Percentiles rank a stretch among this genome's conserved stretches.
Evolutionary conservation across 2,113 vertebrate species (phyloP).

Genomic region (Struthio camelus): DNA sequence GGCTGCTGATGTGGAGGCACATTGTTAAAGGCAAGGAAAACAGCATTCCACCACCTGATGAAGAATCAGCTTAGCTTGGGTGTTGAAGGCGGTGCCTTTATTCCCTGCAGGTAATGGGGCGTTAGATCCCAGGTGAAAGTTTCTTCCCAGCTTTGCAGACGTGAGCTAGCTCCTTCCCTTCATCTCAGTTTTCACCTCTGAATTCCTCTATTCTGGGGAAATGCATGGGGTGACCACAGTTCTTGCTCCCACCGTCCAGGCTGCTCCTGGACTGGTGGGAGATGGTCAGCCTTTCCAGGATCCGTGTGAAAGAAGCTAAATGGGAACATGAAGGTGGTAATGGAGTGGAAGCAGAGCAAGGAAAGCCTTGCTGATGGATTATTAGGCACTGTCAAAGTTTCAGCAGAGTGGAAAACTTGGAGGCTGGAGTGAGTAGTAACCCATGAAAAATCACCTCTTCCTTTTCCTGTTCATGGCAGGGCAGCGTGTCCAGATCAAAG

Average conservation of each 20-base stretch:
- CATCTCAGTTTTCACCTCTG: background rate
- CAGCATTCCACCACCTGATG: background rate
- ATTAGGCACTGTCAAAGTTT: constrained; percentile 79
- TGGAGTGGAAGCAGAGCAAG: constrained; percentile 49
- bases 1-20: background rate
- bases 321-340: constrained; percentile 44
- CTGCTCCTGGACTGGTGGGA: background rate
- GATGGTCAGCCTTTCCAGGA: constrained; percentile 5
- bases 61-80: background rate
- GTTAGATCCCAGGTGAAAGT: background rate
- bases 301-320: constrained; percentile 62
- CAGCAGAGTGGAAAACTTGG: constrained; percentile 81
- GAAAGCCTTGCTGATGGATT: constrained; percentile 73
- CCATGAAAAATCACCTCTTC: constrained; percentile 82
- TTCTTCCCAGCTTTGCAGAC: background rate
- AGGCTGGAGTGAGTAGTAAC: constrained; percentile 69
- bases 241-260: background rate
- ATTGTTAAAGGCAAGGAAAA: background rate
- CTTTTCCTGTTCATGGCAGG: constrained; percentile 77
- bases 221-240: background rate
- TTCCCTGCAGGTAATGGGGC: background rate
- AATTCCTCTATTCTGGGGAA: background rate
- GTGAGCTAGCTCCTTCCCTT: background rate
- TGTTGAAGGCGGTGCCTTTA: background rate
- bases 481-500: constrained; percentile 83